Conservation (phyloP, 2,797 vertebrate genomes). For the Falco biarmicus region DNA sequence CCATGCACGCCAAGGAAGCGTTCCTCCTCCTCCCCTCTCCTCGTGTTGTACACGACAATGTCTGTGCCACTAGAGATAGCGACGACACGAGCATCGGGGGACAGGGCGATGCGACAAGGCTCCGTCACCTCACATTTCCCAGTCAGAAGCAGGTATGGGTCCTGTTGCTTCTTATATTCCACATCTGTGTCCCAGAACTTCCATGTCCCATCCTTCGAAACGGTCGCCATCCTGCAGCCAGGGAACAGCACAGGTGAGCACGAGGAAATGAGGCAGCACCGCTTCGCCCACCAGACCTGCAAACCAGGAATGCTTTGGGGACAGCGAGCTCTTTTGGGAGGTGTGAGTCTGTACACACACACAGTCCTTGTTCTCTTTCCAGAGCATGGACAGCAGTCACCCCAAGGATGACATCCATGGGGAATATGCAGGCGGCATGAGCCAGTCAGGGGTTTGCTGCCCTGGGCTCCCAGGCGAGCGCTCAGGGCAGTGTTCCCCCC, state of each 20-base stretch:
- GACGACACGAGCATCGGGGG: slow-evolving; percentile 86
- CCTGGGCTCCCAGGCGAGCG: background rate
- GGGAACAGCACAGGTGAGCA: background rate
- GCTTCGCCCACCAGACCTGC: background rate
- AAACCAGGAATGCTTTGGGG: background rate
- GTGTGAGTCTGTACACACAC: accelerated
- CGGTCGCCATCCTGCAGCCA: slow-evolving; percentile 87
- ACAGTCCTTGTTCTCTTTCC: accelerated
- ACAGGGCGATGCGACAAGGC: slow-evolving; percentile 84
- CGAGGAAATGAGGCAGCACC: accelerated
- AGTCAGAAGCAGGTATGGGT: slow-evolving; percentile 90
- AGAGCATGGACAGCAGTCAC: background rate
- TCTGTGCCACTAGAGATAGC: slow-evolving; percentile 83
- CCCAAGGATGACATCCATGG: background rate
- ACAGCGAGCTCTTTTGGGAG: background rate
- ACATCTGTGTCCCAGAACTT: slow-evolving; percentile 95
- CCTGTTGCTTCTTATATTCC: slow-evolving; percentile 96
- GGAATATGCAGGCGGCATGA: accelerated
- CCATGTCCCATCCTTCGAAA: slow-evolving; percentile 96
- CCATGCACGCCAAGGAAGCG: slow-evolving; percentile 82
- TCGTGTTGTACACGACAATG: slow-evolving; percentile 83
- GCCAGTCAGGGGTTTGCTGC: accelerated
- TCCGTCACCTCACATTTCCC: slow-evolving; percentile 78
- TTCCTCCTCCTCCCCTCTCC: slow-evolving; percentile 85
- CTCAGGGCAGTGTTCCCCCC: accelerated